A percentile compares a stretch with the other conserved stretches of the same genome.
Evolutionary conservation across 2,113 vertebrate species (phyloP).

Genomic region (Oreotrochilus melanogaster): DNA sequence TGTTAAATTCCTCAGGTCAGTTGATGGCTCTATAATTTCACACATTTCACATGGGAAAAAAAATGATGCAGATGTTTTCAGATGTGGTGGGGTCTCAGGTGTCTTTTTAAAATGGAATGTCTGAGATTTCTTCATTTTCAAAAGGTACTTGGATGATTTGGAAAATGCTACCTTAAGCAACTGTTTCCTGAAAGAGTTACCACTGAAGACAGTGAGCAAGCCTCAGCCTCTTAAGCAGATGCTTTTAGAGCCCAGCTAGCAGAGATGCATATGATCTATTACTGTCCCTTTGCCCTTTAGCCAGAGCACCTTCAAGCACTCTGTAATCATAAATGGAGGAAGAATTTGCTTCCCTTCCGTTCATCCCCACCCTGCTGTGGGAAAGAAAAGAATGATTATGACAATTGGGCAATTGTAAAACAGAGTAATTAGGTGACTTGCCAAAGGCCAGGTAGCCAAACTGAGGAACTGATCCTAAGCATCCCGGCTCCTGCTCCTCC

Average conservation of each 20-base stretch:
- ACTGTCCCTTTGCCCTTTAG: constrained; percentile 29
- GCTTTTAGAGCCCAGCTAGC: background rate
- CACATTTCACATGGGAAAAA: background rate
- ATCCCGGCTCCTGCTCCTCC: background rate
- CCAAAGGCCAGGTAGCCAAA: constrained; percentile 41
- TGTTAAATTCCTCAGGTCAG: constrained; percentile 41
- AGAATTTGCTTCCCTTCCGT: constrained; percentile 43
- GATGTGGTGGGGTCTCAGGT: background rate
- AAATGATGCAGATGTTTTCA: constrained; percentile 14
- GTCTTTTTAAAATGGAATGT: background rate
- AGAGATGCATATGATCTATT: background rate
- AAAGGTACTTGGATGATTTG: background rate
- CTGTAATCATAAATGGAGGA: constrained; percentile 25
- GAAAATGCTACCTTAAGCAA: background rate
- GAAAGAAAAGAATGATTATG: constrained; percentile 46
- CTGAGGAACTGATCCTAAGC: background rate
- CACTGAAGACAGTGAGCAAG: constrained; percentile 21
- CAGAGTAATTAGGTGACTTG: constrained; percentile 52
- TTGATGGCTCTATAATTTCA: constrained; percentile 42
- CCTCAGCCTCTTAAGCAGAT: background rate
- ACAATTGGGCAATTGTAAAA: constrained; percentile 45
- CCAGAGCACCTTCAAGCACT: background rate
- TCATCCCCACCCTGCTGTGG: constrained; percentile 46
- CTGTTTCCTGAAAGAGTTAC: constrained; percentile 65
- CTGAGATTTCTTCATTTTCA: background rate